These are phyloP conservation scores for Pollachius pollachius DNA, from an alignment of 2,113 vertebrate genomes.

Conservation along the genomic window DNA sequence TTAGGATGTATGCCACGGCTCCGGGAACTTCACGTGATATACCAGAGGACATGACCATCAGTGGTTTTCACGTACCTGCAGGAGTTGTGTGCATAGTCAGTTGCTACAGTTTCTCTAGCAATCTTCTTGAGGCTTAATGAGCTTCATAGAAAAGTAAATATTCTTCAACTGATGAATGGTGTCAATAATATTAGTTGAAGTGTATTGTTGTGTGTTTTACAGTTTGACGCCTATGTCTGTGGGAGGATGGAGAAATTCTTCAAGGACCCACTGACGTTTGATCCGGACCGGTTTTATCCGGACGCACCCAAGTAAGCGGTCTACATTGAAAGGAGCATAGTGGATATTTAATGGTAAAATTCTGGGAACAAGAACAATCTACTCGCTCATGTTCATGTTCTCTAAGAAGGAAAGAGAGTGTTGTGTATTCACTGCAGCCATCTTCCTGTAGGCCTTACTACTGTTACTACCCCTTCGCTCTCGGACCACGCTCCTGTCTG, in stretches of 20 bases:
- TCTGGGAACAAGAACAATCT: too few species aligned
- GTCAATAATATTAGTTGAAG: too few species aligned
- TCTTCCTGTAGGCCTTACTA: constrained; percentile 67
- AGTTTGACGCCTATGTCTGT: constrained; percentile 80
- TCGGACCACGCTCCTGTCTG: constrained; percentile 87
- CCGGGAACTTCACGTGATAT: constrained; percentile 76
- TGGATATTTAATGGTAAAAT: too few species aligned
- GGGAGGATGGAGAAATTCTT: constrained; percentile 86
- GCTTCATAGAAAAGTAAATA: background rate
- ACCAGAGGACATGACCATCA: constrained; percentile 69
- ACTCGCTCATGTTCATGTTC: too few species aligned
- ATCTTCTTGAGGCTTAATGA: too few species aligned
- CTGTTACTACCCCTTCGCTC: constrained; percentile 84
- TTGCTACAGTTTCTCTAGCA: background rate
- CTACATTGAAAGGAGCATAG: background rate
- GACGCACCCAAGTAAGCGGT: constrained; percentile 83
- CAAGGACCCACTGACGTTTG: constrained; percentile 84
- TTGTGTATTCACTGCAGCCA: too few species aligned
- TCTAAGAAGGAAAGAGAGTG: too few species aligned
- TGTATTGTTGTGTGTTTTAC: constrained; percentile 11
- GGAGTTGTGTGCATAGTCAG: constrained; percentile 35
- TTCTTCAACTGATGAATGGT: too few species aligned
- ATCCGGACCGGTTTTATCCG: constrained; percentile 87
- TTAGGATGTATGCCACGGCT: constrained; percentile 81
- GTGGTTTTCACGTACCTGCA: constrained; percentile 74